Percentiles rank a stretch among this genome's conserved stretches.
Evolutionary conservation across 2,888 invertebrate species (phyloP).

Genomic region (Tortrix viridana): DNA sequence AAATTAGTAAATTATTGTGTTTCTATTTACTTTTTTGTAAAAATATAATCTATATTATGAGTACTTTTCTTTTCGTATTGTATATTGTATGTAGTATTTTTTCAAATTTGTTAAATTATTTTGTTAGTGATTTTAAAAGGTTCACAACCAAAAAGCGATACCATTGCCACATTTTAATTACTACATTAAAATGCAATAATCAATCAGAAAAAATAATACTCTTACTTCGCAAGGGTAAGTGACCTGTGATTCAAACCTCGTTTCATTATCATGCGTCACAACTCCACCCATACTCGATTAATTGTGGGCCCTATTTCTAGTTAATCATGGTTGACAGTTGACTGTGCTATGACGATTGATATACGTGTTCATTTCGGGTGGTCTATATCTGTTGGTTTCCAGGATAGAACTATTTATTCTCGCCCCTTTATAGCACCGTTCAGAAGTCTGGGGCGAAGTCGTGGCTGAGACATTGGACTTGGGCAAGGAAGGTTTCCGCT

Average conservation of each 20-base stretch:
- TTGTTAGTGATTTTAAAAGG: too few relatives aligned
- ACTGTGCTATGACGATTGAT: background rate
- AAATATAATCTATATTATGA: too few relatives aligned
- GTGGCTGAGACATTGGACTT: slow-evolving; percentile 6
- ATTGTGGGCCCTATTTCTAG: slow-evolving; percentile 8
- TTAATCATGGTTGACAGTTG: slow-evolving; percentile 9
- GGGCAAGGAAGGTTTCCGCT: slow-evolving; percentile 8
- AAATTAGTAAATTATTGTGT: too few relatives aligned
- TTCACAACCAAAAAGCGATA: too few relatives aligned
- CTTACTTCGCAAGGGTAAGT: slow-evolving; percentile 40
- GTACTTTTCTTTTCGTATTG: too few relatives aligned
- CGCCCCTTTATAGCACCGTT: slow-evolving; percentile 34
- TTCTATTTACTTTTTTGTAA: too few relatives aligned
- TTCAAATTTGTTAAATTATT: too few relatives aligned
- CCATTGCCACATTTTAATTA: background rate
- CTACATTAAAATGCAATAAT: background rate
- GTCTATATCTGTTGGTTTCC: slow-evolving; percentile 32
- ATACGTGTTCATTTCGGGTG: slow-evolving; percentile 6
- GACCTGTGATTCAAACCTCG: slow-evolving; percentile 39
- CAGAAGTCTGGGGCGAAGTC: slow-evolving; percentile 30
- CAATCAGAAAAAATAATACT: background rate
- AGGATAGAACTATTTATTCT: slow-evolving; percentile 37
- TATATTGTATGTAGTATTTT: too few relatives aligned
- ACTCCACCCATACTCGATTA: background rate
- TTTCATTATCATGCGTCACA: background rate